phyloP scores from a whole-genome alignment of 2,888 invertebrate species.

The Cheilosia vulpina region DNA sequence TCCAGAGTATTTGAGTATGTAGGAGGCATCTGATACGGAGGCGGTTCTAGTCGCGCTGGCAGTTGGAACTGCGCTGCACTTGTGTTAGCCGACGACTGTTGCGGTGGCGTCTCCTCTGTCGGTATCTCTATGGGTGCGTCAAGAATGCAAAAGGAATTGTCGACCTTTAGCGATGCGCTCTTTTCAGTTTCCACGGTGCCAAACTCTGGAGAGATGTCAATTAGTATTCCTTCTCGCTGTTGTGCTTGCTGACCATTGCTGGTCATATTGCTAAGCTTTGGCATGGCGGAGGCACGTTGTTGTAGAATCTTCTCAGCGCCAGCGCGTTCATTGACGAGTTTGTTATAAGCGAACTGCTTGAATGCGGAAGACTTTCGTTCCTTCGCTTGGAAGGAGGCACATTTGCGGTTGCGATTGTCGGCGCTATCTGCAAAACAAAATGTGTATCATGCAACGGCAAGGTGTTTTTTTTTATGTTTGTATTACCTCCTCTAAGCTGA shows the following conservation, averaged over 20 bases:
- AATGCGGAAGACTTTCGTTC: conserved; percentile 82
- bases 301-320: conserved; percentile 77
- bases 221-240: conserved; percentile 87
- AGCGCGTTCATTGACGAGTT: conserved; percentile 89
- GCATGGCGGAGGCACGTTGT: conserved; percentile 70
- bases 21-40: conserved; percentile 85
- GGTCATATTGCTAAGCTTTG: conserved; percentile 56
- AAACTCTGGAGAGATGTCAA: conserved; percentile 88
- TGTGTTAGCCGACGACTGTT: conserved; percentile 70
- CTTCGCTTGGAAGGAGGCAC: conserved; percentile 81
- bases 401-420: conserved; percentile 83
- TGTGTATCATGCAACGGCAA: neutral
- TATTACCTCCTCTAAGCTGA: conserved; percentile 77
- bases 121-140: conserved; percentile 91
- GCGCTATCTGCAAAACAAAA: conserved; percentile 17
- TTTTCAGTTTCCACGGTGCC: conserved; percentile 79
- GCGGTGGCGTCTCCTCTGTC: conserved; percentile 78
- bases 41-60: conserved; percentile 82
- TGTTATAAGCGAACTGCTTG: conserved; percentile 93
- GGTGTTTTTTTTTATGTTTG: neutral
- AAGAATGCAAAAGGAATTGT: conserved; percentile 85
- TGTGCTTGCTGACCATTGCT: conserved; percentile 76
- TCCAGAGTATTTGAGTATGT: conserved; percentile 85
- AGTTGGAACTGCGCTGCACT: conserved; percentile 72
- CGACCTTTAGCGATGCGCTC: conserved; percentile 79